Base-by-base conservation (phyloP, 2,113 vertebrate species). In the Cyprinodon tularosa region DNA sequence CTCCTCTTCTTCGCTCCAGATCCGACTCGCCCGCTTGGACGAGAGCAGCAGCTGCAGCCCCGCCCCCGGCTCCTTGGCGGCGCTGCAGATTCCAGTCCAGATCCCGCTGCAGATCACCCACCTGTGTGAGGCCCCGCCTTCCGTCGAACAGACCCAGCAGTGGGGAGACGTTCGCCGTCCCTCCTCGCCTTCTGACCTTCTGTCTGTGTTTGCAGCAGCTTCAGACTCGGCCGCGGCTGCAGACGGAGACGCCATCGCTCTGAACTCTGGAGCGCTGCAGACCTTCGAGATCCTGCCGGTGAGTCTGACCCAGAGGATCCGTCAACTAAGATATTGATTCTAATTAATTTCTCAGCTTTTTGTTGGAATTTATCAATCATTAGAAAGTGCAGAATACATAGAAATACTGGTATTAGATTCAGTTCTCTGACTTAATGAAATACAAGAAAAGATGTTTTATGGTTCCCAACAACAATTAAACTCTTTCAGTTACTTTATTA, bases 31-130 rank as follows among this genome's bases (percentile, higher is more conserved):
- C 81, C 96, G 94, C 17, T 67, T 97, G 84, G 97, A 98, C 48
- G 97, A 98, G 84, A 95, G 76, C 66, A 20, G 92, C 42, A 12
- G 78, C 0, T 80, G 93, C 83, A 83, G 93, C 82, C 90, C 85
- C 36, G 78, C 95, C 76, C 87, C 95, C 0, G 95, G 90, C 86
- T 95, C 97, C 0, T 39, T 98, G 89, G 91, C 97, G 10, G 95
- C 97, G 22, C 86, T 99, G 86, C 97, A 99, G 94, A 94, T 95
- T 12, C 94, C 94, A 0, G 84, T 95, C 0, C 94, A 95, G 91
- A 98, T 99, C 89, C 98, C 98, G 0, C 95, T 99, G 88, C 98
- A 99, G 94, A 97, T 99, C 90, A 97, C 98, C 0, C 98, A 98
- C 22, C 94, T 99, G 79, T 95, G 98, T 99, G 94, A 97, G 96